phyloP scores from a whole-genome alignment of 64 coral and sea anemone species.

The Anthopleura sola region DNA sequence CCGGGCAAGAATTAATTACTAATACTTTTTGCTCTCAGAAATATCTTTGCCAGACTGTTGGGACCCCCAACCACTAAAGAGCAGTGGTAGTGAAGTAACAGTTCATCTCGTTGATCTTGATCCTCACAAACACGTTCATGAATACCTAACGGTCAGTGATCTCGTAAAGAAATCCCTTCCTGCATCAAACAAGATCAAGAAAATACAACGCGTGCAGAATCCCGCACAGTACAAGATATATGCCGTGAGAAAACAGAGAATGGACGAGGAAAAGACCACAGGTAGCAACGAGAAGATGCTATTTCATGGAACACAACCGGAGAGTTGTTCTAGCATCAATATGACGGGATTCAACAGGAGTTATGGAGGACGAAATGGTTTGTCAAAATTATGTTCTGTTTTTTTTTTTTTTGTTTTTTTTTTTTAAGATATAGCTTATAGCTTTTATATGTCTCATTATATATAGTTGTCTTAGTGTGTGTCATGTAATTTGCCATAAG shows the following conservation, averaged over 20 bases:
- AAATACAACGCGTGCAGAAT: conserved; percentile 73
- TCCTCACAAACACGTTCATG: not conserved
- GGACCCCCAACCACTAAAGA: conserved; percentile 53
- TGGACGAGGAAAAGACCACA: conserved; percentile 47
- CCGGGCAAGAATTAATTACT: too few species aligned
- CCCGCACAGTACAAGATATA: conserved; percentile 52
- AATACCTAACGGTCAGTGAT: not conserved
- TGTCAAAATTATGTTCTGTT: not conserved
- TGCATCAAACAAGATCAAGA: not conserved
- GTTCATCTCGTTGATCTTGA: conserved; percentile 55
- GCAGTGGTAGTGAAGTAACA: conserved; percentile 20
- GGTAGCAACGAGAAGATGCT: conserved; percentile 47
- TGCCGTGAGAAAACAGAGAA: conserved; percentile 40
- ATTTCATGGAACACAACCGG: conserved; percentile 53
- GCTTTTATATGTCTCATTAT: too few species aligned
- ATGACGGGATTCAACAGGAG: conserved; percentile 66
- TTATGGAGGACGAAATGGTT: conserved; percentile 58
- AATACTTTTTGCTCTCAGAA: not conserved
- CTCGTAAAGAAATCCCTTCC: not conserved
- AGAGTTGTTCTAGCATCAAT: conserved; percentile 36
- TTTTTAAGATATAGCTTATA: too few species aligned
- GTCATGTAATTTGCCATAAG: too few species aligned
- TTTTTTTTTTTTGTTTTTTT: too few species aligned
- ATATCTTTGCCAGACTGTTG: conserved; percentile 23
- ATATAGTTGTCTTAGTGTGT: too few species aligned